Evolutionary conservation across 2,888 invertebrate genomes (phyloP).

Genomic region (Cheiracanthium punctorium): DNA sequence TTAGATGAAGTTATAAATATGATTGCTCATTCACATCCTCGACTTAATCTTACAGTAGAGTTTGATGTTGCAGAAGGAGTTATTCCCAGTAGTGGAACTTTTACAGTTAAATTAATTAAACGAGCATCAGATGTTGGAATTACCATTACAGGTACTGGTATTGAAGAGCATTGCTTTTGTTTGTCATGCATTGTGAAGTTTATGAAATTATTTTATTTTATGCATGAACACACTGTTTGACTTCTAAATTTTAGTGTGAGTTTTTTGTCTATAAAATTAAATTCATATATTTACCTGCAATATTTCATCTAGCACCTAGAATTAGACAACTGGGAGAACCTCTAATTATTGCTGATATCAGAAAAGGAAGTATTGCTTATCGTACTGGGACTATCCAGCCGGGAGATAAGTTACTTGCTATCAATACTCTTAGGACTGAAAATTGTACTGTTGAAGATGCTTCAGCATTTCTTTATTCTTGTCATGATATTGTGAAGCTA

Average conservation of each 20-base stretch:
- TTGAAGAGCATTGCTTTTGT: no score
- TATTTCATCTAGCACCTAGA: slow-evolving; percentile 72
- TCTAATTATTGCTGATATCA: slow-evolving; percentile 90
- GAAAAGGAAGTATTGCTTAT: slow-evolving; percentile 92
- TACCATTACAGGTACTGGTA: slow-evolving; percentile 89
- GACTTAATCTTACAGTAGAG: slow-evolving; percentile 87
- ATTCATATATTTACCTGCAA: background rate
- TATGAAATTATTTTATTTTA: background rate
- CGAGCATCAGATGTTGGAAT: slow-evolving; percentile 86
- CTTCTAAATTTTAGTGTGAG: background rate
- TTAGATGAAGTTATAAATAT: slow-evolving; percentile 77
- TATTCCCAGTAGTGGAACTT: slow-evolving; percentile 91
- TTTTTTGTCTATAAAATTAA: no score
- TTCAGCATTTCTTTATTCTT: slow-evolving; percentile 76
- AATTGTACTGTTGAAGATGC: slow-evolving; percentile 82
- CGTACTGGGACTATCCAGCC: slow-evolving; percentile 89
- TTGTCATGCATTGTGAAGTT: background rate
- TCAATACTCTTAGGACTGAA: slow-evolving; percentile 88
- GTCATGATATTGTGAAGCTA: slow-evolving; percentile 78
- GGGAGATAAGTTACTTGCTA: slow-evolving; percentile 90
- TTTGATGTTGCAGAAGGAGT: slow-evolving; percentile 94
- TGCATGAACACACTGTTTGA: background rate
- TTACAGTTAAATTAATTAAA: slow-evolving; percentile 89
- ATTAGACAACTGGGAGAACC: slow-evolving; percentile 79
- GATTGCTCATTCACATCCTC: slow-evolving; percentile 75